Conservation (phyloP, 2,113 vertebrate genomes). For the Tragelaphus strepsiceros region DNA sequence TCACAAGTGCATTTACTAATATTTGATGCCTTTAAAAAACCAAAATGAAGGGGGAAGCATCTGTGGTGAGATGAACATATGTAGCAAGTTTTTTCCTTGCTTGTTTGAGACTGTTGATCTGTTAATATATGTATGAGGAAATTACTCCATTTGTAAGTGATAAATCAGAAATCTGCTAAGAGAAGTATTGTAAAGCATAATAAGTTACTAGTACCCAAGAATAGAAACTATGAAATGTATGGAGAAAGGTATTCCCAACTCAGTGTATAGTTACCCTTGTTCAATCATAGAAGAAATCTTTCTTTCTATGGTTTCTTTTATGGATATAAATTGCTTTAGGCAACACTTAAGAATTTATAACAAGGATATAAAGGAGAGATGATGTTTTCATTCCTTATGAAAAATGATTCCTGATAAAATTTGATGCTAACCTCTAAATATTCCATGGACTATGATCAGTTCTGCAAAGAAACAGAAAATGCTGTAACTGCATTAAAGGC, state of each 20-base stretch:
- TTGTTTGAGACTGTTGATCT: conserved; percentile 51
- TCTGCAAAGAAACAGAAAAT: background rate
- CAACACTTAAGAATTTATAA: background rate
- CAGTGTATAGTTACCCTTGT: background rate
- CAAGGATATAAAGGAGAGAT: background rate
- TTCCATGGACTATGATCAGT: background rate
- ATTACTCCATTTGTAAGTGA: conserved; percentile 42
- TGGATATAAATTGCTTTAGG: background rate
- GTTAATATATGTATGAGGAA: conserved; percentile 2
- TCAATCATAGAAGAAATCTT: background rate
- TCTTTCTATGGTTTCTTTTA: no score
- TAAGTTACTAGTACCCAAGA: background rate
- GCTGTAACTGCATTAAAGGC: background rate
- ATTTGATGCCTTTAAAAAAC: conserved; percentile 53
- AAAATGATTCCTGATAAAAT: background rate
- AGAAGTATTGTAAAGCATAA: conserved; percentile 10
- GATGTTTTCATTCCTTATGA: background rate
- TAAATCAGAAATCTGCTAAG: conserved; percentile 5
- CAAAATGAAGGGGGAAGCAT: conserved; percentile 7
- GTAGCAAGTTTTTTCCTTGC: conserved; percentile 15
- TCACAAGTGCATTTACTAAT: conserved; percentile 71
- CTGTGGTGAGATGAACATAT: conserved; percentile 65
- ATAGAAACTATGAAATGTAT: background rate
- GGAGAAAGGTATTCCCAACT: background rate
- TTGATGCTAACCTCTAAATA: background rate